These are phyloP conservation scores for Octomys mimax DNA, from an alignment of 2,797 vertebrate species.

Conservation along the genomic window DNA sequence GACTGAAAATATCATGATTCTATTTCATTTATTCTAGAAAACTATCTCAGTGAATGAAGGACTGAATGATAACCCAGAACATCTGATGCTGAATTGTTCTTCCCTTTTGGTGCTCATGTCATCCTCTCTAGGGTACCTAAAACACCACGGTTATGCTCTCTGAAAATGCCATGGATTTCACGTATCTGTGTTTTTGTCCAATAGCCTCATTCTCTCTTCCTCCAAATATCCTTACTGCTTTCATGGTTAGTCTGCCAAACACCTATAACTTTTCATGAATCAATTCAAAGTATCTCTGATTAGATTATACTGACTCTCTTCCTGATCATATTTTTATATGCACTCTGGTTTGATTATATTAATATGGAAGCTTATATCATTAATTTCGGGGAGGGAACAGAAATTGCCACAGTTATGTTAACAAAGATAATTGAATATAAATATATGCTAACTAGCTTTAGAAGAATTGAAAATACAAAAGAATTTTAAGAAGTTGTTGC, in stretches of 20 bases:
- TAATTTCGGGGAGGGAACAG: background rate
- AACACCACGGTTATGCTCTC: background rate
- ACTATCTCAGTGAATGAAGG: background rate
- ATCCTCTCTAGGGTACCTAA: background rate
- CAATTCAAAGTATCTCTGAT: constrained; percentile 17
- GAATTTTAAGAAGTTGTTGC: background rate
- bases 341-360: background rate
- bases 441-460: background rate
- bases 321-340: background rate
- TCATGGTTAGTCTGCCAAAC: background rate
- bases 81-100: too few species aligned
- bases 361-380: background rate
- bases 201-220: background rate
- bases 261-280: background rate
- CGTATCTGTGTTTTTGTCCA: background rate
- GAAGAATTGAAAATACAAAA: background rate
- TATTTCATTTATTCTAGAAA: background rate
- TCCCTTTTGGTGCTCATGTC: accelerated
- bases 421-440: background rate
- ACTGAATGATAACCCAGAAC: background rate
- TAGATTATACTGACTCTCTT: background rate
- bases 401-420: background rate
- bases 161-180: background rate
- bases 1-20: background rate
- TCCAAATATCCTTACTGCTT: background rate